Base-by-base conservation (phyloP, 2,888 invertebrate species). In the Cosmia pyralina region DNA sequence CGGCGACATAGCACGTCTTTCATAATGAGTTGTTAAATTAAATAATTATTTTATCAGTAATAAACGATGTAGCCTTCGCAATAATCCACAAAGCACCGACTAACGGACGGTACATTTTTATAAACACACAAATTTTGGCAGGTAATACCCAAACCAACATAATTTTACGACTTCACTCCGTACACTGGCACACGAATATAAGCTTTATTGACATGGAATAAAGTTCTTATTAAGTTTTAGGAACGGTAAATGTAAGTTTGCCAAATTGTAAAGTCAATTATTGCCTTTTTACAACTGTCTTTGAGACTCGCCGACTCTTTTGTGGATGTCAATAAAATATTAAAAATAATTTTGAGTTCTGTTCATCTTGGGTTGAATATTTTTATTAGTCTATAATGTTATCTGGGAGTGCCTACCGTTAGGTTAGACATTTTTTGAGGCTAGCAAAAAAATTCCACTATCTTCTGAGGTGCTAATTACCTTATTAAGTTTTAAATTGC, bases 251-350 rank as follows among this genome's bases (percentile, higher is more conserved):
- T 75, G 67, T 75, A 78, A 64, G 46, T 60, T 84, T 79, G 85
- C 68, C 22, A 69, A 71, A 83, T 75, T 81, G 69, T 85, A 80
- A 90, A 89, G 89, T 89, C 89, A 90, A 93, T 94, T 90, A 93
- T 91, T 90, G 90, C 87, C 86, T 90, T 89, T 93, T 93, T 91
- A 94, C 90, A 90, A 87, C 88, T 72, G 69, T 90, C 72, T 93
- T 93, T 93, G 92, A 90, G 84, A 63, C 64, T 68, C 44, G 89
- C 93, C 94, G 94, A 87, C 87, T 77, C 84, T 89, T n/a, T 91
- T 91, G 89, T 90, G 86, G 84, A 72, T 78, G 81, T 72, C 86
- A 88, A 88, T 91, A 91, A 90, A 91, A 89, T 85, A 89, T 90
- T 79, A 86, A 90, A 90, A 90, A 88, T 88, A 79, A 84, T 88